phyloP scores from a whole-genome alignment of 2,888 invertebrate species.

The Sarcophaga variegata region DNA sequence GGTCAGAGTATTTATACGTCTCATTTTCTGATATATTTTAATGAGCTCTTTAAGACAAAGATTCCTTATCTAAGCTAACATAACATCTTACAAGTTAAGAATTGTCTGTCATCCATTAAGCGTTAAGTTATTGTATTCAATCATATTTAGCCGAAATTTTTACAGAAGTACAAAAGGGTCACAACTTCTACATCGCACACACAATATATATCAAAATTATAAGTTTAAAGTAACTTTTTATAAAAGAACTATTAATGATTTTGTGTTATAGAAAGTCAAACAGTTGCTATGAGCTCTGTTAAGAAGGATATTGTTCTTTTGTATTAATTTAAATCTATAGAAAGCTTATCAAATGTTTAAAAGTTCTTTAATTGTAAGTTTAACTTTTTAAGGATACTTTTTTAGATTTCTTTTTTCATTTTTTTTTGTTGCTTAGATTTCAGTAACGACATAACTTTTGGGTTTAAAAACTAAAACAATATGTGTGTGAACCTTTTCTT shows the following conservation, averaged over 20 bases:
- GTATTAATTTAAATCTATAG: constrained; percentile 41
- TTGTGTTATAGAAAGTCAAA: background rate
- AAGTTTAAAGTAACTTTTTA: background rate
- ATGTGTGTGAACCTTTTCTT: constrained; percentile 19
- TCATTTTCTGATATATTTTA: too few species aligned
- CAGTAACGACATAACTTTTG: constrained; percentile 50
- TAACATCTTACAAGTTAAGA: too few species aligned
- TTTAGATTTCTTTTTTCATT: background rate
- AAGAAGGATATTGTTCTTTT: background rate
- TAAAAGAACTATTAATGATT: too few species aligned
- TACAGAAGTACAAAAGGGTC: too few species aligned
- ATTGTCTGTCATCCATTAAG: too few species aligned
- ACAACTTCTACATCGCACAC: too few species aligned
- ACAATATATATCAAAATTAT: background rate
- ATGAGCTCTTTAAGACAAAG: too few species aligned
- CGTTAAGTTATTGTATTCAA: too few species aligned
- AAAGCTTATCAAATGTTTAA: constrained; percentile 42
- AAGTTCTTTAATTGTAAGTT: constrained; percentile 4
- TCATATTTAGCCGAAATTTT: too few species aligned
- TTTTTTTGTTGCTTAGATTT: background rate
- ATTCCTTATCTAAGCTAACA: too few species aligned
- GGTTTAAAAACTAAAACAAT: constrained; percentile 29
- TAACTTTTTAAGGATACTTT: background rate
- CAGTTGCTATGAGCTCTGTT: background rate
- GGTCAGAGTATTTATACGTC: too few species aligned